Evolutionary conservation across 1,140 invertebrate genomes (phyloP).

Genomic region (Ylistrum balloti): DNA sequence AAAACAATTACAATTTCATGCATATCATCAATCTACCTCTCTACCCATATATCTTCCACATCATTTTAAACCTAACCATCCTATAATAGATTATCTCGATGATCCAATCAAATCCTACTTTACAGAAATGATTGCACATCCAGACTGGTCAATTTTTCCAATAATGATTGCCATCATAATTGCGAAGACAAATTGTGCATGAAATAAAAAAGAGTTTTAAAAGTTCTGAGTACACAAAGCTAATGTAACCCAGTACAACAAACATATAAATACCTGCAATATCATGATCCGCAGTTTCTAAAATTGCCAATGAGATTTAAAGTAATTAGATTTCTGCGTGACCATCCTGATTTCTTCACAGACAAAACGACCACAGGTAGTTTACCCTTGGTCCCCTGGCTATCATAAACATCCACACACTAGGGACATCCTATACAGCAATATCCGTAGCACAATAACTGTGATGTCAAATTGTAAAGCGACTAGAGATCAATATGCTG

Average conservation of each 20-base stretch:
- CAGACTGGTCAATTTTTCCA: background rate
- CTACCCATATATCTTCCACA: background rate
- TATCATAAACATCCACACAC: background rate
- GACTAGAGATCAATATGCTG: background rate
- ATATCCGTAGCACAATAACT: background rate
- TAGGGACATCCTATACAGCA: background rate
- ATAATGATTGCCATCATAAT: background rate
- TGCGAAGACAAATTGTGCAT: background rate
- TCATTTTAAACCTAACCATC: background rate
- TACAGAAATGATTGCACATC: background rate
- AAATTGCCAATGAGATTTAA: slow-evolving; percentile 4
- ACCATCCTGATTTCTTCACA: slow-evolving; percentile 17
- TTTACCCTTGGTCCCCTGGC: background rate
- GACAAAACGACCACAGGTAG: background rate
- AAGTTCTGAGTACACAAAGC: background rate
- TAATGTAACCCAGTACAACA: background rate
- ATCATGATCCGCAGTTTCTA: background rate
- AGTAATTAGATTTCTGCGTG: slow-evolving; percentile 18
- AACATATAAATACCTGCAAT: slow-evolving; percentile 11
- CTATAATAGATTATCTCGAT: background rate
- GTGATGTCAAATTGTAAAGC: background rate
- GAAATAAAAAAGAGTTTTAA: background rate
- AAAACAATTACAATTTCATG: no score
- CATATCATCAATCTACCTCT: background rate
- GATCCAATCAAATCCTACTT: background rate